phyloP scores from a whole-genome alignment of 2,797 vertebrate genomes.

The Anguilla anguilla region DNA sequence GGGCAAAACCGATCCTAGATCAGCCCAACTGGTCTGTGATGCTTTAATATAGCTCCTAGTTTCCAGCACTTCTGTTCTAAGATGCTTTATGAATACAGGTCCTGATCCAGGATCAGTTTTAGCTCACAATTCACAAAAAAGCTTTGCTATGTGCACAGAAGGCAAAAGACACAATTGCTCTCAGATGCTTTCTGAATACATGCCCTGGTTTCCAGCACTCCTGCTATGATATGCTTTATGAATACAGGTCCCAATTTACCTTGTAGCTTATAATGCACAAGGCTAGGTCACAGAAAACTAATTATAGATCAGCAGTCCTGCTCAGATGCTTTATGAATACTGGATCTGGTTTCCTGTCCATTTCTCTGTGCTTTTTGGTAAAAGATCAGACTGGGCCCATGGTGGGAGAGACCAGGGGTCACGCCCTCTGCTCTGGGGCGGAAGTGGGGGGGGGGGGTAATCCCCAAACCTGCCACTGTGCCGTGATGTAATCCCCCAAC shows the following conservation, averaged over 20 bases:
- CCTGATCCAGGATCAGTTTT: not conserved
- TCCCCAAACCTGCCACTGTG: not conserved
- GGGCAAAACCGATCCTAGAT: not conserved
- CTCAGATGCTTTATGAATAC: not conserved
- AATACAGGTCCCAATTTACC: not conserved
- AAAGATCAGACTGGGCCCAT: not conserved
- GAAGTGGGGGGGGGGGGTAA: not conserved
- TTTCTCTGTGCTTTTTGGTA: not conserved
- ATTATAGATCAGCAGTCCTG: not conserved
- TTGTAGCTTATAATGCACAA: not conserved
- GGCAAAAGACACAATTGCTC: too few species aligned
- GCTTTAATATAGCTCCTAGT: too few species aligned
- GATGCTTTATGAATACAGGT: not conserved
- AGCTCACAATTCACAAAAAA: not conserved
- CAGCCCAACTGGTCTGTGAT: too few species aligned
- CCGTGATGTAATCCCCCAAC: constrained; percentile 4
- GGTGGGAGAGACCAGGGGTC: not conserved
- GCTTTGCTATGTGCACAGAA: too few species aligned
- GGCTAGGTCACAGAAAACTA: not conserved
- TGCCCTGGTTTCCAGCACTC: not conserved
- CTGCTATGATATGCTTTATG: not conserved
- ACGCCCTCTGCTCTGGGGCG: not conserved
- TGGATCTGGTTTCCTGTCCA: not conserved
- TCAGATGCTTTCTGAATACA: too few species aligned
- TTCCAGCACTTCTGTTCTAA: not conserved